Percentiles rank a stretch among this genome's conserved stretches.
Conservation (phyloP, 2,797 vertebrate species). For the Artibeus lituratus region DNA sequence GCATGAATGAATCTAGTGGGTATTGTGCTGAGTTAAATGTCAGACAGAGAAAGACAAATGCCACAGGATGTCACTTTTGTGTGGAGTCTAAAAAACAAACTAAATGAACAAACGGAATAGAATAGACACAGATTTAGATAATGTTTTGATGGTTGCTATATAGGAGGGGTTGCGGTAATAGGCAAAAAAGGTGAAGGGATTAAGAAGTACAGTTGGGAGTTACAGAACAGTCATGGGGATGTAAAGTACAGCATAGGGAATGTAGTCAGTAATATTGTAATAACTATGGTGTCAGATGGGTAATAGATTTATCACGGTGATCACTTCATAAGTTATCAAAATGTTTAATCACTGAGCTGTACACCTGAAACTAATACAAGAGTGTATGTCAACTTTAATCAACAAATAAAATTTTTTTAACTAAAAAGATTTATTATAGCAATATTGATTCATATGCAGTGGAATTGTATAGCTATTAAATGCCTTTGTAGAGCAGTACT, state of each 20-base stretch:
- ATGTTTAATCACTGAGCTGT: not conserved
- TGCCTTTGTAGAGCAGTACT: not conserved
- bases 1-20: not conserved
- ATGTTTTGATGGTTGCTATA: not conserved
- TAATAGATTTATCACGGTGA: not conserved
- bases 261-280: not conserved
- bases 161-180: not conserved
- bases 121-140: not conserved
- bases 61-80: not conserved
- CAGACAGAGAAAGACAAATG: not conserved
- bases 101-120: not conserved
- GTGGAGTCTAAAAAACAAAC: not conserved
- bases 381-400: not conserved
- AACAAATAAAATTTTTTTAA: not conserved
- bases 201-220: not conserved
- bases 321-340: not conserved
- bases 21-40: not conserved
- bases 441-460: not conserved
- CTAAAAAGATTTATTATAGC: not conserved
- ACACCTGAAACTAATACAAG: not conserved
- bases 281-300: not conserved
- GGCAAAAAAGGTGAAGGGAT: not conserved
- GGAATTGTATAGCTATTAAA: not conserved
- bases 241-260: not conserved
- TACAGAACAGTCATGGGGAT: not conserved